phyloP scores from a whole-genome alignment of 2,797 vertebrate species.

The Gephyroberyx darwinii region DNA sequence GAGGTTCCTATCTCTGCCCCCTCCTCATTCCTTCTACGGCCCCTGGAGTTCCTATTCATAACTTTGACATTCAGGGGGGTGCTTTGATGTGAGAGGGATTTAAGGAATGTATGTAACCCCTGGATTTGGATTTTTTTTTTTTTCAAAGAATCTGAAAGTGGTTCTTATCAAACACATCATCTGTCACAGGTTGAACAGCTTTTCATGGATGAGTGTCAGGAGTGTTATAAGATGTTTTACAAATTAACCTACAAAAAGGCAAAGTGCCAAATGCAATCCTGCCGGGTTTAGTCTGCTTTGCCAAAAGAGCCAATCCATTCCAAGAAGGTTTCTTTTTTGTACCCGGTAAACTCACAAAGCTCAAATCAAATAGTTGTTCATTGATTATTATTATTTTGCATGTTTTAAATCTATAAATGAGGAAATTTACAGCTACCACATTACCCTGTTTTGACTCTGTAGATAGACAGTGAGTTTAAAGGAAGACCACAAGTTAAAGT shows the following conservation, averaged over 20 bases:
- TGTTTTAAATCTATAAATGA: not conserved
- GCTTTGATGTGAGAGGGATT: slow-evolving; percentile 25
- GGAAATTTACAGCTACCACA: too few relatives aligned
- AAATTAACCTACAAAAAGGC: not conserved
- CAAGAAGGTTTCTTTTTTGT: not conserved
- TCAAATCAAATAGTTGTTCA: not conserved
- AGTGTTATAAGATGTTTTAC: not conserved
- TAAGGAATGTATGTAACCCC: slow-evolving; percentile 26
- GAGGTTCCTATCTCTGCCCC: slow-evolving; percentile 10
- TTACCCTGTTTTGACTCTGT: too few relatives aligned
- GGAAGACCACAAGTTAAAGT: not conserved
- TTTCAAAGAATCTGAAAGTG: too few relatives aligned
- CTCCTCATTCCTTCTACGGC: slow-evolving; percentile 27
- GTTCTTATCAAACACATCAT: not conserved
- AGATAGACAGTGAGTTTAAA: too few relatives aligned
- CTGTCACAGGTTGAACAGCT: not conserved
- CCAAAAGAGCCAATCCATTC: not conserved
- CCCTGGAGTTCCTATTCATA: slow-evolving; percentile 47
- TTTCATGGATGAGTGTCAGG: slow-evolving; percentile 1
- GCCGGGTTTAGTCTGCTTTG: not conserved
- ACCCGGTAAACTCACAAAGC: not conserved
- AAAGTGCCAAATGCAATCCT: not conserved
- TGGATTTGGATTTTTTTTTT: slow-evolving; percentile 21
- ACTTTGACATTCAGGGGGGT: slow-evolving; percentile 31
- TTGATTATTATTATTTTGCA: not conserved